Conservation (phyloP, 2,888 invertebrate genomes). For the Zhuqinia jingwanae region DNA sequence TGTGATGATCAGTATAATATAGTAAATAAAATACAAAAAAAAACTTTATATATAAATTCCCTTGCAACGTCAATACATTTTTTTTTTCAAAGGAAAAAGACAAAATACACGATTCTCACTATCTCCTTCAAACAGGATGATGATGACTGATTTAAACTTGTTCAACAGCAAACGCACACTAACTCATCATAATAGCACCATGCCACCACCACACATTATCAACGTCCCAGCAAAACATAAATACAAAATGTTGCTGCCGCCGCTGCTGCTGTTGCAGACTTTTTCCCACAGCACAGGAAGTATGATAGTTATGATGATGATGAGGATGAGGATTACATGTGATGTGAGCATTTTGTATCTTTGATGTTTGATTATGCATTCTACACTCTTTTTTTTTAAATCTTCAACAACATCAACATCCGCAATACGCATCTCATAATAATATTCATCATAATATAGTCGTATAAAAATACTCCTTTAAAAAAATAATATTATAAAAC, state of each 20-base stretch:
- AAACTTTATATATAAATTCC: too few relatives aligned
- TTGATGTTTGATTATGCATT: constrained; percentile 44
- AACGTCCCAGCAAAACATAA: neutral
- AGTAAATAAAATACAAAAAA: too few relatives aligned
- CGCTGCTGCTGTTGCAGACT: neutral
- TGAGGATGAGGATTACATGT: neutral
- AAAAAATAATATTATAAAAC: too few relatives aligned
- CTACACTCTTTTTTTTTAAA: constrained; percentile 10
- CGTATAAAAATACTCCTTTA: neutral
- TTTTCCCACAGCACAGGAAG: constrained; percentile 55
- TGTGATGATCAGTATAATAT: too few relatives aligned
- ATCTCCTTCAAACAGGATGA: constrained; percentile 38
- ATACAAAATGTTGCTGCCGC: neutral
- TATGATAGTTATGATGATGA: neutral
- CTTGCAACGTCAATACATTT: too few relatives aligned
- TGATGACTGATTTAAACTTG: constrained; percentile 34
- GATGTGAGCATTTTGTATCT: constrained; percentile 33
- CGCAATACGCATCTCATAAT: too few relatives aligned
- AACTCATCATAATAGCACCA: too few relatives aligned
- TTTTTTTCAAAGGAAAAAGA: constrained; percentile 30
- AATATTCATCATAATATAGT: neutral
- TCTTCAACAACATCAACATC: neutral
- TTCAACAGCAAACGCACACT: neutral
- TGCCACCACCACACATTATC: neutral
- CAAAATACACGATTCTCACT: constrained; percentile 29